These are phyloP conservation scores for Avahi laniger DNA, from an alignment of 2,797 vertebrate genomes.

Conservation along the genomic window DNA sequence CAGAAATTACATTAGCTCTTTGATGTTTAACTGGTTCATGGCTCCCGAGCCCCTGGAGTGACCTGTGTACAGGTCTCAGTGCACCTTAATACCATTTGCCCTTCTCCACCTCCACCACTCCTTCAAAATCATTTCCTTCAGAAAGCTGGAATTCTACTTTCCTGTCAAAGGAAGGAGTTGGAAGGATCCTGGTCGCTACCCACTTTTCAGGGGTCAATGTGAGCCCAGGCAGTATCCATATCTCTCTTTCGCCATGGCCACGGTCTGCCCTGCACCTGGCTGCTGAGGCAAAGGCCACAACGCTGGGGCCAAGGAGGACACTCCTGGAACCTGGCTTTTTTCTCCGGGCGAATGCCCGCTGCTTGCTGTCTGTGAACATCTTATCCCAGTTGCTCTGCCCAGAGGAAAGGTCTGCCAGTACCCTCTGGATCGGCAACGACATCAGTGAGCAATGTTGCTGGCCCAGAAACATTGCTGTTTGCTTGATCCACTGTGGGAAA, in stretches of 20 bases:
- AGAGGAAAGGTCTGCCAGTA: neutral
- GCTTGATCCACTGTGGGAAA: neutral
- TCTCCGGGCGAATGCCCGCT: neutral
- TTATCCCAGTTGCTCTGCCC: neutral
- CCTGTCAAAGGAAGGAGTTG: neutral
- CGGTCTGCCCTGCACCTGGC: neutral
- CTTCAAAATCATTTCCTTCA: neutral
- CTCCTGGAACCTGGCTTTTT: neutral
- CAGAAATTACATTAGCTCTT: slow-evolving; percentile 18
- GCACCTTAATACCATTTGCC: neutral
- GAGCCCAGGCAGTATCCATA: neutral
- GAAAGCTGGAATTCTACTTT: neutral
- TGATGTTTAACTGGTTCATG: neutral
- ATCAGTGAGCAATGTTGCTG: neutral
- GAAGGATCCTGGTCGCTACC: neutral
- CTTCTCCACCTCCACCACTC: neutral
- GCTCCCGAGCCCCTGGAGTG: neutral
- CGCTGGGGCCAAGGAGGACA: neutral
- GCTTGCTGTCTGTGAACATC: neutral
- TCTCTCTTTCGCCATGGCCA: neutral
- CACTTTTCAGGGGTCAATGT: neutral
- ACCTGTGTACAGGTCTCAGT: neutral
- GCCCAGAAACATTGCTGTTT: neutral
- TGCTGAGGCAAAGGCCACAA: neutral
- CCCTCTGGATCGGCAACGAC: neutral